A percentile compares a stretch with the other conserved stretches of the same genome.
These are phyloP conservation scores for Mustelus asterias DNA, from an alignment of 2,113 vertebrate species.

Conservation along the genomic window DNA sequence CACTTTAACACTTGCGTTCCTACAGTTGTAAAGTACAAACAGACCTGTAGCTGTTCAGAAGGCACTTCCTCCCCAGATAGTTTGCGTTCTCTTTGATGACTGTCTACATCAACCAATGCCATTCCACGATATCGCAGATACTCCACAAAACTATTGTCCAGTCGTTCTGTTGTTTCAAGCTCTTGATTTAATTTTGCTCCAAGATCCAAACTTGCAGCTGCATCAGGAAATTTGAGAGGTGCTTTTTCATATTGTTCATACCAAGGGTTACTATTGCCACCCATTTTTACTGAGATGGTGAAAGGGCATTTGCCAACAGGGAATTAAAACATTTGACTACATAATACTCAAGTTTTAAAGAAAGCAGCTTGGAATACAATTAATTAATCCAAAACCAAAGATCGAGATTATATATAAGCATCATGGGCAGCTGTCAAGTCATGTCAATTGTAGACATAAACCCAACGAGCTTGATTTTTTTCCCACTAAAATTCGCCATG, in stretches of 20 bases:
- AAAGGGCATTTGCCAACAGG: neutral
- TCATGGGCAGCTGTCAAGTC: neutral
- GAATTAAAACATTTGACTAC: neutral
- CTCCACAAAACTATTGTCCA: slow-evolving; percentile 56
- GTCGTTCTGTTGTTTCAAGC: slow-evolving; percentile 52
- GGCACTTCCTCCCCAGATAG: slow-evolving; percentile 61
- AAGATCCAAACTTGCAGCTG: slow-evolving; percentile 64
- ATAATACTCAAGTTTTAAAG: neutral
- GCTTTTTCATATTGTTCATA: neutral
- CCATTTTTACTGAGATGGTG: neutral
- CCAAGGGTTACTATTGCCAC: neutral
- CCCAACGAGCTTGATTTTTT: neutral
- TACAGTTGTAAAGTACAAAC: neutral
- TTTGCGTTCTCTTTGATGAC: slow-evolving; percentile 57
- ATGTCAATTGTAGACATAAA: neutral
- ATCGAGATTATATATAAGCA: neutral
- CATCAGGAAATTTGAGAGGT: neutral
- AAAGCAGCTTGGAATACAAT: neutral
- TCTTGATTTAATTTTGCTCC: slow-evolving; percentile 58
- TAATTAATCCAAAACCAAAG: neutral
- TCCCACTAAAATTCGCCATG: neutral
- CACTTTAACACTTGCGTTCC: neutral
- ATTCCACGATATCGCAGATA: slow-evolving; percentile 58
- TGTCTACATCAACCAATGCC: slow-evolving; percentile 50
- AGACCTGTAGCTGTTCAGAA: slow-evolving; percentile 75